These are phyloP conservation scores for Neolamprologus brichardi DNA, from an alignment of 2,113 vertebrate genomes.

Conservation along the genomic window DNA sequence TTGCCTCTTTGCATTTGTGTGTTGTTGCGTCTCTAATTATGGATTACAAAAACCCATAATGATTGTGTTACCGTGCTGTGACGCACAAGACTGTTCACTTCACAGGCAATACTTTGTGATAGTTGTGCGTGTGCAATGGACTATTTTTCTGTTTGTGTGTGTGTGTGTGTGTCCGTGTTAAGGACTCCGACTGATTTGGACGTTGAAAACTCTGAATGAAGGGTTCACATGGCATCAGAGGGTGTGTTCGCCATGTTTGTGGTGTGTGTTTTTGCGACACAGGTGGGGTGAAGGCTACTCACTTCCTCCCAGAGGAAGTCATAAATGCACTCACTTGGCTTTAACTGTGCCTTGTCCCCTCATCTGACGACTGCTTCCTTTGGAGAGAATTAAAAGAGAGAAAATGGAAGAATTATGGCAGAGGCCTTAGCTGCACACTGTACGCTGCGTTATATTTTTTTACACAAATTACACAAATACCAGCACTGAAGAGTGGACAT, in stretches of 20 bases:
- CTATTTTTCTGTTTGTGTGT: not conserved
- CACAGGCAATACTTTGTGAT: conserved; percentile 27
- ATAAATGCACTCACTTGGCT: conserved; percentile 80
- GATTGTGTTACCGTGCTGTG: conserved; percentile 37
- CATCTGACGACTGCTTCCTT: conserved; percentile 68
- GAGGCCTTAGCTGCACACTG: not conserved
- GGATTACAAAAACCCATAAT: conserved; percentile 62
- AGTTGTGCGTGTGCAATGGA: not conserved
- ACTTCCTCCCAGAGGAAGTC: conserved; percentile 90
- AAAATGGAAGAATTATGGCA: not conserved
- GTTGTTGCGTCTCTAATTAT: conserved; percentile 62
- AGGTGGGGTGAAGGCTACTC: conserved; percentile 76
- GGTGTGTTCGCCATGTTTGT: conserved; percentile 31
- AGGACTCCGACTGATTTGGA: not conserved
- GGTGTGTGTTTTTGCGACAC: conserved; percentile 70
- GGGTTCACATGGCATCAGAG: not conserved
- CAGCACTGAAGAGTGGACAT: not conserved
- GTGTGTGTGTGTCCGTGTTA: not conserved
- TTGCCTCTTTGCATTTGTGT: conserved; percentile 30
- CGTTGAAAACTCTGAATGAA: conserved; percentile 1
- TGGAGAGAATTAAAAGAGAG: not conserved
- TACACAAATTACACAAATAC: not conserved
- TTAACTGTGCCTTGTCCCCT: conserved; percentile 67
- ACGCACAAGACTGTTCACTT: conserved; percentile 40
- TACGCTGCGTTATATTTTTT: not conserved